Base-by-base conservation (phyloP, 2,113 vertebrate genomes). In the Tupaia chinensis region DNA sequence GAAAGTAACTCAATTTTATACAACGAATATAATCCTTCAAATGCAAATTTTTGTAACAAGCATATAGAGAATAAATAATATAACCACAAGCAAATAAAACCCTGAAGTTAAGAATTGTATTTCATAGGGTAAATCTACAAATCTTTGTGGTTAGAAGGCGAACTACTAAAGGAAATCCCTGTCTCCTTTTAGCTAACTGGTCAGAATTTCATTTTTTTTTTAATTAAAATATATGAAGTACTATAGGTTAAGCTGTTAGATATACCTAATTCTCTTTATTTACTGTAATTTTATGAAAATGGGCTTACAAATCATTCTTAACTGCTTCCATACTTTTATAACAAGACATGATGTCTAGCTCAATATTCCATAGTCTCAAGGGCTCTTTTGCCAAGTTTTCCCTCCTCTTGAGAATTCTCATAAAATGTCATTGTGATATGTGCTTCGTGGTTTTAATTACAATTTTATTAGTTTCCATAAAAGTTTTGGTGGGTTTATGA, bases 331-430 rank as follows among this genome's bases (percentile, higher is more conserved):
- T 29, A 25, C 23, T 82, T 91, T 65, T 87, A 63, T 65, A 77
- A 56, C 56, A 80, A 12, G 90, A 27, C 23, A 27, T 53, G 20
- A 56, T n/a, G 12, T 78, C 54, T 32, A 82, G 10, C 16, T 54
- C 27, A 32, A 32, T 3, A 19, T 11, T 87, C 83, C 63, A 34
- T 0, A 34, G 16, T 87, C 22, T 87, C n/a, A 92, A 61, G 54
- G 13, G 69, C 19, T 93, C 54, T 60, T 61, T 9, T 86, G 32
- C 69, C 34, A 74, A 91, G 14, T 56, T 23, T 73, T 58, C 32
- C 32, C 94, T 92, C n/a, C 86, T 78, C 22, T 79, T 83, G 89
- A 83, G 20, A 87, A 17, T 74, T 78, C 58, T 89, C 19, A 89
- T 29, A 89, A 86, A 92, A 73, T 79, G 60, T 34, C 68, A 77